Evolutionary conservation across 2,113 vertebrate genomes (phyloP).

Genomic region (Nanger granti): DNA sequence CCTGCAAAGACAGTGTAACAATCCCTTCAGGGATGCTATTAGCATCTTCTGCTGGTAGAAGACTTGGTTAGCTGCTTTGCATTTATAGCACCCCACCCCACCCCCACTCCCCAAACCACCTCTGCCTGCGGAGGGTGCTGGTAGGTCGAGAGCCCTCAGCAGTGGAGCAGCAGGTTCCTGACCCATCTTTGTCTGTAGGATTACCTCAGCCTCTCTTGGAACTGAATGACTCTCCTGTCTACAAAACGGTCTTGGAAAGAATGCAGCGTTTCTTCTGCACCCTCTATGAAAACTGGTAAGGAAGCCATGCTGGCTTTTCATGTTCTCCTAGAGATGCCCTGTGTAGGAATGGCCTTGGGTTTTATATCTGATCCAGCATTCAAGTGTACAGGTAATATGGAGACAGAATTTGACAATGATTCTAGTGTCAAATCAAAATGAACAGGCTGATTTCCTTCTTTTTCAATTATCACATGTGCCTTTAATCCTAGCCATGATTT

Average conservation of each 20-base stretch:
- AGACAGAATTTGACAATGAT: not conserved
- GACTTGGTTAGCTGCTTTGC: not conserved
- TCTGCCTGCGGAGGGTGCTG: not conserved
- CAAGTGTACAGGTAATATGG: not conserved
- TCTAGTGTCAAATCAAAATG: not conserved
- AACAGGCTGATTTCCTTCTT: not conserved
- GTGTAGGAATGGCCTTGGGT: not conserved
- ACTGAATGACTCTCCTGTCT: slow-evolving; percentile 87
- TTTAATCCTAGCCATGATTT: not conserved
- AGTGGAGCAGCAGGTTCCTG: not conserved
- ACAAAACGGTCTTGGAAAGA: slow-evolving; percentile 87
- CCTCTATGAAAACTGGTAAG: slow-evolving; percentile 95
- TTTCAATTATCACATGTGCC: not conserved
- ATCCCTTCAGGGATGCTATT: not conserved
- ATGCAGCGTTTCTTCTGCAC: slow-evolving; percentile 95
- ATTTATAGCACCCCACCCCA: not conserved
- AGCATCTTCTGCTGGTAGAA: not conserved
- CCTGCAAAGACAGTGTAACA: not conserved
- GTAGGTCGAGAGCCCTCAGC: not conserved
- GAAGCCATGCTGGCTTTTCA: not conserved
- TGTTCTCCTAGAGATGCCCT: not conserved
- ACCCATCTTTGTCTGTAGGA: slow-evolving; percentile 75
- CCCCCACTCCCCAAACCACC: not conserved
- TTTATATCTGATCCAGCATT: not conserved
- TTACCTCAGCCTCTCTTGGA: slow-evolving; percentile 87